Evolutionary conservation across 2,113 vertebrate species (phyloP).

Genomic region (Esox niger): DNA sequence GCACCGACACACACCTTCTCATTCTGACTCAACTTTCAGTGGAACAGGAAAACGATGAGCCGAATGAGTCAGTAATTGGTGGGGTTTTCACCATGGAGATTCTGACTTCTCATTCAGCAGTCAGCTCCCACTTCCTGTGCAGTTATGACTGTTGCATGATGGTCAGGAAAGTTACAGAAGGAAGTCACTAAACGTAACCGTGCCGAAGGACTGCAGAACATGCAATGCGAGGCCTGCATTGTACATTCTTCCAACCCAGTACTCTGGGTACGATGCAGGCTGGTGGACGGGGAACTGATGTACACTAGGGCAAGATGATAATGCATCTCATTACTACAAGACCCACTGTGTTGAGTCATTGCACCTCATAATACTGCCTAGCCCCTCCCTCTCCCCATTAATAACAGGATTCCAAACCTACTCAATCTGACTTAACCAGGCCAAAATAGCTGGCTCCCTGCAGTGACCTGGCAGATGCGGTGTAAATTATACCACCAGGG

Average conservation of each 20-base stretch:
- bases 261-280: neutral
- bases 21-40: neutral
- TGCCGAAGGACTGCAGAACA: neutral
- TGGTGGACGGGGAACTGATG: neutral
- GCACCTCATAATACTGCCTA: neutral
- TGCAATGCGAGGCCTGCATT: neutral
- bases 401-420: neutral
- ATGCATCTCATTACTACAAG: neutral
- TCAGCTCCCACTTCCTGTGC: neutral
- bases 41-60: neutral
- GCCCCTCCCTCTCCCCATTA: neutral
- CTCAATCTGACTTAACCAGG: neutral
- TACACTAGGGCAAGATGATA: neutral
- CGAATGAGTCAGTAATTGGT: neutral
- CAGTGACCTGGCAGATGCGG: neutral
- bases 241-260: neutral
- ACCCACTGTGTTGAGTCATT: neutral
- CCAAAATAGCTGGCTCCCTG: constrained; percentile 1
- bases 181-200: neutral
- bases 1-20: no score
- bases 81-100: neutral
- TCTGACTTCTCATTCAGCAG: neutral
- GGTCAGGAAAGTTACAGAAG: neutral
- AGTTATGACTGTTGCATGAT: neutral
- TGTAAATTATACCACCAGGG: neutral